Evolutionary conservation across 2,888 invertebrate genomes (phyloP).

Genomic region (Merodon equestris): DNA sequence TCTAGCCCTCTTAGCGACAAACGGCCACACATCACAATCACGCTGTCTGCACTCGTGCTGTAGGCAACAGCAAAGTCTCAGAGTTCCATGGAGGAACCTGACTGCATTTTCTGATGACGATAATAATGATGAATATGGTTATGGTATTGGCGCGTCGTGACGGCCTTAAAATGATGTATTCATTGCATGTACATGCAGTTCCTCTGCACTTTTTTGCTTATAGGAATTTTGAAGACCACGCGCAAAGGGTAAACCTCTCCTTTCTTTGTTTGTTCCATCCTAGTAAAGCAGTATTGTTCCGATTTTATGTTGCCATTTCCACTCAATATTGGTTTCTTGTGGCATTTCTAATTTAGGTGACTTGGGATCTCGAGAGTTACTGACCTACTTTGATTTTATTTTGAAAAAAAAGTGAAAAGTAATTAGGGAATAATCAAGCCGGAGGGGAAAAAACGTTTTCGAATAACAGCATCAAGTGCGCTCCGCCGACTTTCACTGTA

Average conservation of each 20-base stretch:
- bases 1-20: no score
- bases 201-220: conserved; percentile 18
- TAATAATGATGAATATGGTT: conserved; percentile 50
- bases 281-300: not conserved
- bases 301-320: no score
- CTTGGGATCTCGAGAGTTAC: no score
- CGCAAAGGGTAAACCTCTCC: conserved; percentile 23
- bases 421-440: not conserved
- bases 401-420: conserved; percentile 17
- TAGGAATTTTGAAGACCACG: conserved; percentile 38
- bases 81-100: no score
- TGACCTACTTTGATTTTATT: conserved; percentile 57
- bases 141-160: conserved; percentile 40
- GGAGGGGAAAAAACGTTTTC: no score
- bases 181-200: conserved; percentile 54
- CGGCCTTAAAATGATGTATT: conserved; percentile 55
- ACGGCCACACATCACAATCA: no score
- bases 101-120: conserved; percentile 51
- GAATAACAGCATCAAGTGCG: no score
- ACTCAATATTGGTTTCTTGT: no score
- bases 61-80: no score
- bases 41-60: no score
- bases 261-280: conserved; percentile 11
- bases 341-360: no score
- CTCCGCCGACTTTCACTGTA: conserved; percentile 61